Percentiles rank a stretch among this genome's conserved stretches.
Evolutionary conservation across 2,888 invertebrate species (phyloP).

Genomic region (Elysia crispata): DNA sequence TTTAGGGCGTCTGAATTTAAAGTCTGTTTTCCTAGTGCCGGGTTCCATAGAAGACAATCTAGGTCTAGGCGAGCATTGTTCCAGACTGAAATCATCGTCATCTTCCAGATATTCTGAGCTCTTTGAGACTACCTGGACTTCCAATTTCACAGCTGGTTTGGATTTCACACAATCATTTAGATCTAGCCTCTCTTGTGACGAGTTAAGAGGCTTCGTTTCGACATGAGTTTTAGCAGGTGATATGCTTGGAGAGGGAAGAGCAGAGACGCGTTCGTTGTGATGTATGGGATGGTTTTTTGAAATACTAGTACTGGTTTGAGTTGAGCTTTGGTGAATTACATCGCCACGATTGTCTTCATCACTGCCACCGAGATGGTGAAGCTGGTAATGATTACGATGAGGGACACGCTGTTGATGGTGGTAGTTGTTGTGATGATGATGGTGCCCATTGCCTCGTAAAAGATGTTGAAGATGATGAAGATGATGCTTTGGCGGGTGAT

Average conservation of each 20-base stretch:
- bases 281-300: no score
- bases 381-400: background rate
- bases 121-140: no score
- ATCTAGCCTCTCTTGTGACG: no score
- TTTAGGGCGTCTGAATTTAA: background rate
- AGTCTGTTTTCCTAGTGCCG: conserved; percentile 11
- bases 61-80: conserved; percentile 14
- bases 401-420: conserved; percentile 34
- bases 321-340: no score
- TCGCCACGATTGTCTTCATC: no score
- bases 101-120: background rate
- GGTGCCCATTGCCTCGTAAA: conserved; percentile 83
- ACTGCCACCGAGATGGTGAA: background rate
- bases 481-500: no score
- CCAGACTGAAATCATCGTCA: conserved; percentile 13
- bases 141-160: no score
- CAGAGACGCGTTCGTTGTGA: no score
- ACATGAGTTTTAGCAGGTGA: background rate
- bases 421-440: conserved; percentile 68
- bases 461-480: no score
- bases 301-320: no score
- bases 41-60: conserved; percentile 14
- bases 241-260: background rate
- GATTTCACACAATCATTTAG: no score
- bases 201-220: background rate